Conservation (phyloP, 2,113 vertebrate species). For the Odontophorus gujanensis region DNA sequence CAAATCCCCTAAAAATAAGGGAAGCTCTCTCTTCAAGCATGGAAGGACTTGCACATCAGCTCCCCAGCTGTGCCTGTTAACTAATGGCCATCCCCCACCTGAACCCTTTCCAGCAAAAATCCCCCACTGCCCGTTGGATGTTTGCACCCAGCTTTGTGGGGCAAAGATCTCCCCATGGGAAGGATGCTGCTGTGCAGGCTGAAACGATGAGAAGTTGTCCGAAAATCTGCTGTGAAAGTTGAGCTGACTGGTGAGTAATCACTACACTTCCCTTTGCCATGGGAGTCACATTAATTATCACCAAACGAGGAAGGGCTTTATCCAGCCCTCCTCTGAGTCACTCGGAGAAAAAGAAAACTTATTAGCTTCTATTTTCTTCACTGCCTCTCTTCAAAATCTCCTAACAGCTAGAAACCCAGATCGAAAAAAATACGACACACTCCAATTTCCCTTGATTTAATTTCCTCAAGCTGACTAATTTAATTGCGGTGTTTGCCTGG, state of each 20-base stretch:
- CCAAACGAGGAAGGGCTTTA: constrained; percentile 39
- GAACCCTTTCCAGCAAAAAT: neutral
- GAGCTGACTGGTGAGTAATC: neutral
- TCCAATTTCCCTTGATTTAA: constrained; percentile 60
- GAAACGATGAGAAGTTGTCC: neutral
- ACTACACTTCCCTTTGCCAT: constrained; percentile 2
- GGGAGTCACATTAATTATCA: constrained; percentile 45
- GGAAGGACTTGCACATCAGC: neutral
- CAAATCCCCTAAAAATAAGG: neutral
- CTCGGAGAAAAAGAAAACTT: constrained; percentile 6
- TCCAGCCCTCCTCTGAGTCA: constrained; percentile 21
- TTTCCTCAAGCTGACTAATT: constrained; percentile 65
- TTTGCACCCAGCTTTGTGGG: neutral
- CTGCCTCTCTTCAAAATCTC: constrained; percentile 33
- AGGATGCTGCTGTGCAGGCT: neutral
- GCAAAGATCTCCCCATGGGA: neutral
- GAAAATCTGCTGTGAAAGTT: neutral
- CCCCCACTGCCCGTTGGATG: neutral
- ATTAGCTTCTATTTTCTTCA: constrained; percentile 38
- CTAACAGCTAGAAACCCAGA: constrained; percentile 31
- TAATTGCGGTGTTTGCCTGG: constrained; percentile 47
- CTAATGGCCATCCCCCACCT: neutral
- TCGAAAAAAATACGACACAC: constrained; percentile 37
- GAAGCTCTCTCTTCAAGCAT: neutral
- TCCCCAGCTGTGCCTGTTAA: neutral